These are phyloP conservation scores for Ectropis crepuscularia DNA, from an alignment of 2,888 invertebrate genomes.

Conservation along the genomic window DNA sequence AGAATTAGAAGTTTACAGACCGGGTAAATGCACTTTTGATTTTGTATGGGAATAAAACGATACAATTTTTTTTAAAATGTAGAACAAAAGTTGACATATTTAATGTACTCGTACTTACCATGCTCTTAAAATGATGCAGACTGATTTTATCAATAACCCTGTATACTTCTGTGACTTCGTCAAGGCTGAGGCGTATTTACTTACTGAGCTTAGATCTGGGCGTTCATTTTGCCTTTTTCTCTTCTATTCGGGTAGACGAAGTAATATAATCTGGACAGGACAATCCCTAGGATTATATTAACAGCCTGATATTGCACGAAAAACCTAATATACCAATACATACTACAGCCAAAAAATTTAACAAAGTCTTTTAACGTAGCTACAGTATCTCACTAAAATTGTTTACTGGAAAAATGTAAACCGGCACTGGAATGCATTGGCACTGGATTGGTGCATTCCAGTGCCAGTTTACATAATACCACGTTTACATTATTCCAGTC, in stretches of 20 bases:
- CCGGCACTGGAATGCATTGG: no score
- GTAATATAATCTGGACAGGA: conserved; percentile 12
- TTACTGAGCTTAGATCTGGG: conserved; percentile 2
- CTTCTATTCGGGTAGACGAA: conserved; percentile 4
- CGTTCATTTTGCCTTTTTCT: conserved; percentile 5
- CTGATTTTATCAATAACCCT: not conserved
- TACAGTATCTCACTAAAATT: not conserved
- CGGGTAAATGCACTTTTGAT: no score
- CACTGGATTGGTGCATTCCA: no score
- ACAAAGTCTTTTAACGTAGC: not conserved
- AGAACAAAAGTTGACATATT: no score
- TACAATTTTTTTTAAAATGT: no score
- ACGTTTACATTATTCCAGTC: no score
- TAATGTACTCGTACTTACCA: no score
- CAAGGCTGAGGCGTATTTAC: conserved; percentile 3
- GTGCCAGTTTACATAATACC: no score
- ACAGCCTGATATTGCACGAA: conserved; percentile 9
- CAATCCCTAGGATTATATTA: conserved; percentile 8
- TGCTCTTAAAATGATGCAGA: no score
- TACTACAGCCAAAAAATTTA: not conserved
- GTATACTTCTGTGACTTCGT: conserved; percentile 1
- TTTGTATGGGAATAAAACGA: no score
- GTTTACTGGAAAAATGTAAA: no score
- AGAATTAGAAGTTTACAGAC: no score
- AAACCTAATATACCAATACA: not conserved